Percentiles rank a stretch among this genome's conserved stretches.
Conservation (phyloP, 53 echinoderm and acorn worm species). For the Echinarachnius parma region DNA sequence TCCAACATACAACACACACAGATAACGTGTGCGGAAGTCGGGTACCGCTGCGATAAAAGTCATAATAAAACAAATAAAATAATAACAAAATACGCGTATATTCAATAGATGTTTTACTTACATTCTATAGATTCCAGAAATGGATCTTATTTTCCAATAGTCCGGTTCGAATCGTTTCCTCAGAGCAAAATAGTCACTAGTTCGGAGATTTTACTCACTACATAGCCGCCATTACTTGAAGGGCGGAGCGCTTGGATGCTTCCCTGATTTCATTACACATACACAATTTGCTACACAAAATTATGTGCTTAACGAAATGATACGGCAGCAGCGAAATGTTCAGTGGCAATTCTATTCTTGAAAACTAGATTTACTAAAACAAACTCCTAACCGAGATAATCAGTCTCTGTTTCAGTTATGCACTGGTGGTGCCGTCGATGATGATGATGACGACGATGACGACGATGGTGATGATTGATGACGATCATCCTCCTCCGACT, state of each 20-base stretch:
- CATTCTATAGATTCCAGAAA: neutral
- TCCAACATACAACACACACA: no score
- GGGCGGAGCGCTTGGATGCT: slow-evolving; percentile 24
- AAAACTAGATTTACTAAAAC: neutral
- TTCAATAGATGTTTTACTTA: slow-evolving; percentile 11
- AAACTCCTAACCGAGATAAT: neutral
- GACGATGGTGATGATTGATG: no score
- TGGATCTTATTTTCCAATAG: no score
- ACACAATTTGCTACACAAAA: neutral
- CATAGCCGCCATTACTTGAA: slow-evolving; percentile 39
- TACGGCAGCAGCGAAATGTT: slow-evolving; percentile 20
- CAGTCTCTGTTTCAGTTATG: neutral
- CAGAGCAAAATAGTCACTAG: no score
- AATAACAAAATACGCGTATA: no score
- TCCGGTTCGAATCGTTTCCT: no score
- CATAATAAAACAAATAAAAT: no score
- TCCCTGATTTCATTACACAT: neutral
- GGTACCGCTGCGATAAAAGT: neutral
- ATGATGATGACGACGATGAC: no score
- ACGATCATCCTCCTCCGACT: no score
- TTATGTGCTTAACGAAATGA: no score
- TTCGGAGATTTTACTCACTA: no score
- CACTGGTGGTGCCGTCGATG: no score
- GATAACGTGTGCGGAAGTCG: slow-evolving; percentile 40
- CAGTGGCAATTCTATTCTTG: neutral